Conservation (phyloP, 2,888 invertebrate species). For the Cephus nigrinus region DNA sequence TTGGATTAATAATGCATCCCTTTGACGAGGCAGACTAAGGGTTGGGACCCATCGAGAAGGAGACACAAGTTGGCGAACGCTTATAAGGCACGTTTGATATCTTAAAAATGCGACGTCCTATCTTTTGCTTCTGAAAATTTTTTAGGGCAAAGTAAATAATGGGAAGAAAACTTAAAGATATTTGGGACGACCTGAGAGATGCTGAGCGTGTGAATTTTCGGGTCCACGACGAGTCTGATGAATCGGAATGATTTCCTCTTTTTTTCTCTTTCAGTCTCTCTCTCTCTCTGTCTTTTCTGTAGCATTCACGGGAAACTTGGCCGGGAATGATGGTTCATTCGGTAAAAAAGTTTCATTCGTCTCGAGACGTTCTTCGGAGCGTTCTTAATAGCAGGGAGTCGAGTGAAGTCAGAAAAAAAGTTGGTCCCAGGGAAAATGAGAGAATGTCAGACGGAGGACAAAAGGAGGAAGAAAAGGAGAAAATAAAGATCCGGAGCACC, state of each 20-base stretch:
- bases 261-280: not conserved
- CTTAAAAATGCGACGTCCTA: no score
- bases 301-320: not conserved
- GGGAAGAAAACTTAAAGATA: not conserved
- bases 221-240: not conserved
- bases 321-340: not conserved
- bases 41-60: not conserved
- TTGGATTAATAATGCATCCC: not conserved
- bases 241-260: not conserved
- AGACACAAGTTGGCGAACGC: not conserved
- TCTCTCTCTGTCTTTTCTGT: not conserved
- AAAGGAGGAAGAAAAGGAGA: not conserved
- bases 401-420: not conserved
- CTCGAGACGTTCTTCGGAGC: not conserved
- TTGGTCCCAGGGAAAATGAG: not conserved
- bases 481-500: not conserved
- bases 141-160: not conserved
- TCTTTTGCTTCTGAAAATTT: not conserved
- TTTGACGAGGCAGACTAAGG: not conserved
- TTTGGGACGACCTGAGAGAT: not conserved
- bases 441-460: not conserved
- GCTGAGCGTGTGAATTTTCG: not conserved
- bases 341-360: not conserved
- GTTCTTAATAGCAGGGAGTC: not conserved
- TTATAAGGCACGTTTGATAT: not conserved